phyloP scores from a whole-genome alignment of 2,113 vertebrate species.

The Lucifuga dentata region DNA sequence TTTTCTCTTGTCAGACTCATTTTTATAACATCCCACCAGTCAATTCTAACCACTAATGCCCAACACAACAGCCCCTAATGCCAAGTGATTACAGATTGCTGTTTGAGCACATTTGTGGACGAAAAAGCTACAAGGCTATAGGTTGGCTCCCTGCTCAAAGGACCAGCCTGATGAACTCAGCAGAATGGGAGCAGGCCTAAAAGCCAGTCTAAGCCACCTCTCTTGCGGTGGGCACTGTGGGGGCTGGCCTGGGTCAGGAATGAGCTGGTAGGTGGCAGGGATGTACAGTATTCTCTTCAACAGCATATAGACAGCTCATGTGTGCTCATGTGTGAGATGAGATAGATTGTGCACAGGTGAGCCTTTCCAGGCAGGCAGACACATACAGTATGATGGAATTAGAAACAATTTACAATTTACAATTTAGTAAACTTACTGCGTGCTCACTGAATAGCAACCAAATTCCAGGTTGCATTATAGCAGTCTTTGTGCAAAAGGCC shows the following conservation, averaged over 20 bases:
- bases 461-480: background rate
- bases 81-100: slow-evolving; percentile 86
- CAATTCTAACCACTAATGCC: slow-evolving; percentile 87
- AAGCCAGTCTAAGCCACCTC: slow-evolving; percentile 78
- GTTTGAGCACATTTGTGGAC: slow-evolving; percentile 84
- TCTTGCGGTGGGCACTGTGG: slow-evolving; percentile 54
- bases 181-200: slow-evolving; percentile 80
- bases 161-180: slow-evolving; percentile 85
- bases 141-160: slow-evolving; percentile 70
- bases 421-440: background rate
- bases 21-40: slow-evolving; percentile 81
- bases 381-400: slow-evolving; percentile 6
- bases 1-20: slow-evolving; percentile 82
- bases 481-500: background rate
- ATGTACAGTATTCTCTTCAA: slow-evolving; percentile 57
- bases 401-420: too few relatives aligned
- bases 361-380: slow-evolving; percentile 6
- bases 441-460: background rate
- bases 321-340: slow-evolving; percentile 59
- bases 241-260: slow-evolving; percentile 59
- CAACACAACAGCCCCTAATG: slow-evolving; percentile 85
- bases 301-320: slow-evolving; percentile 58
- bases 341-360: slow-evolving; percentile 34
- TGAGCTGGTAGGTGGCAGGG: slow-evolving; percentile 43
- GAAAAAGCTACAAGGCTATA: slow-evolving; percentile 72